phyloP scores from a whole-genome alignment of 2,113 vertebrate genomes.

The Ptilonorhynchus violaceus region DNA sequence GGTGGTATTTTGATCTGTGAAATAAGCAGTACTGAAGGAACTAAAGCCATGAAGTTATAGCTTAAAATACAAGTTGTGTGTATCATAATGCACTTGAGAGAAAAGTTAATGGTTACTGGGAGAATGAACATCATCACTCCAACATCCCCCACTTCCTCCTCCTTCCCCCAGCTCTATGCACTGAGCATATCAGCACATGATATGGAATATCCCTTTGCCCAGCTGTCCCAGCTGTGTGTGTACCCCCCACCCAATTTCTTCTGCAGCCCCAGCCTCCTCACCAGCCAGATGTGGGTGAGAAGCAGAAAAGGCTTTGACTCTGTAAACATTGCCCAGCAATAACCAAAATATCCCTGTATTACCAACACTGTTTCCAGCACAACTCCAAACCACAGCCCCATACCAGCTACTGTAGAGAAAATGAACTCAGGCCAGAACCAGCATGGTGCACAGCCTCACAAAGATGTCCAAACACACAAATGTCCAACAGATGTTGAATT shows the following conservation, averaged over 20 bases:
- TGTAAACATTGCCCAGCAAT: not conserved
- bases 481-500: not conserved
- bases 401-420: not conserved
- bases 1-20: not conserved
- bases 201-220: not conserved
- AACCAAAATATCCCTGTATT: not conserved
- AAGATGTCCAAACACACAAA: not conserved
- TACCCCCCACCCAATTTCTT: no score
- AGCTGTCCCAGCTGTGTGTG: not conserved
- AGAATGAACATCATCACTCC: not conserved
- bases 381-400: not conserved
- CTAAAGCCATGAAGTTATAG: not conserved
- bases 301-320: not conserved
- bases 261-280: not conserved
- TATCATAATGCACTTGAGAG: not conserved
- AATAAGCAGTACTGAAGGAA: not conserved
- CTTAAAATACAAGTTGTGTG: not conserved
- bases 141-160: not conserved
- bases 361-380: not conserved
- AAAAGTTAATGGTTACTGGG: not conserved
- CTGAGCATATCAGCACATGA: rapidly evolving
- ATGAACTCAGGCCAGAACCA: not conserved
- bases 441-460: not conserved
- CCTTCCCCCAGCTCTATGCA: no score
- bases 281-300: not conserved